Conservation (phyloP, 2,113 vertebrate species). For the Passer domesticus region DNA sequence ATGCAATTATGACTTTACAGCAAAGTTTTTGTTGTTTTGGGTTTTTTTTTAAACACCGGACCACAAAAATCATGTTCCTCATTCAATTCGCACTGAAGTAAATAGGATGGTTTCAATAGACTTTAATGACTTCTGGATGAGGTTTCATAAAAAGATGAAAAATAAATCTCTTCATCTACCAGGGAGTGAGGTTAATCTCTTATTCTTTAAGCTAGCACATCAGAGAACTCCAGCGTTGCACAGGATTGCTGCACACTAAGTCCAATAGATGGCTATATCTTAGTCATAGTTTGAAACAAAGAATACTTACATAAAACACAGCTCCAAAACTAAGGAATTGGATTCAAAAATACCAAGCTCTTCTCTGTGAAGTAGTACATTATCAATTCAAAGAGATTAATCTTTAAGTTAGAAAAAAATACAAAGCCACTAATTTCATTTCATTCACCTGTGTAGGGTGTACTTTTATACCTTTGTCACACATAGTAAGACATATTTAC, state of each 20-base stretch:
- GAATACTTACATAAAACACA: not conserved
- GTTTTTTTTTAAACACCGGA: not conserved
- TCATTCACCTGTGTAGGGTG: not conserved
- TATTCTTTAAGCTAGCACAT: not conserved
- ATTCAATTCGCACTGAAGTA: constrained; percentile 1
- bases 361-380: not conserved
- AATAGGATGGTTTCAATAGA: not conserved
- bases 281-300: not conserved
- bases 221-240: not conserved
- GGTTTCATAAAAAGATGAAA: not conserved
- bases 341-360: not conserved
- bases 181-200: not conserved
- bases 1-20: constrained; percentile 4
- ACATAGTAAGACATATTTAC: not conserved
- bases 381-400: not conserved
- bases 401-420: not conserved
- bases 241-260: not conserved
- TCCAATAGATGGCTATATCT: not conserved
- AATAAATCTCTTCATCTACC: not conserved
- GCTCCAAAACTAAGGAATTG: not conserved
- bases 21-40: not conserved
- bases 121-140: not conserved
- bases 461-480: constrained; percentile 12
- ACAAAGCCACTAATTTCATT: not conserved
- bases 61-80: not conserved